Conservation (phyloP, 2,888 invertebrate genomes). For the Cantharis rufa region DNA sequence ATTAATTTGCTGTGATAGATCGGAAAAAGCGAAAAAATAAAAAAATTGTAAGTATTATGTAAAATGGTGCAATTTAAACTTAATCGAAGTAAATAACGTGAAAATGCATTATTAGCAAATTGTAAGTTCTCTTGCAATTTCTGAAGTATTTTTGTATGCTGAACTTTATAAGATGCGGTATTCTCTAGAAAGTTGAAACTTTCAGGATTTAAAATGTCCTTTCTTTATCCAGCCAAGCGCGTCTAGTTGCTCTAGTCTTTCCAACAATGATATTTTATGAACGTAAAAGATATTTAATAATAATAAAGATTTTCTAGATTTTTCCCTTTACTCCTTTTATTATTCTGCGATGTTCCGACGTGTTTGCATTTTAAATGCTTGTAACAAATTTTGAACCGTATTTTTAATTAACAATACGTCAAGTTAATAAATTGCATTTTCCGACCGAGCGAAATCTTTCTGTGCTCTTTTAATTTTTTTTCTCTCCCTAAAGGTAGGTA, state of each 20-base stretch:
- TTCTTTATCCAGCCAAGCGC: constrained; percentile 16
- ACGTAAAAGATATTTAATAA: constrained; percentile 14
- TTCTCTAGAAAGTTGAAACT: constrained; percentile 1
- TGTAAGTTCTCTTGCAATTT: neutral
- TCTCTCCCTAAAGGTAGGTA: neutral
- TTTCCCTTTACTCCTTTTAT: constrained; percentile 12
- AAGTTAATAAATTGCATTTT: neutral
- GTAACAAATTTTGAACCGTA: neutral
- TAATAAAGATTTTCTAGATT: constrained; percentile 13
- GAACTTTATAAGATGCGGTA: neutral
- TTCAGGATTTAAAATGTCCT: constrained; percentile 14
- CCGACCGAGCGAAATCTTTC: neutral
- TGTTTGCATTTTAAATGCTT: constrained; percentile 3
- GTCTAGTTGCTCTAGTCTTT: constrained; percentile 20
- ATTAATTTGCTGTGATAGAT: neutral
- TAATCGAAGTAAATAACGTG: neutral
- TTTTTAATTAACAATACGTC: neutral
- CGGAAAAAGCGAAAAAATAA: neutral
- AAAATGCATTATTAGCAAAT: neutral
- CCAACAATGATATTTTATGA: constrained; percentile 16
- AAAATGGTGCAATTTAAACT: neutral
- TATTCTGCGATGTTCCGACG: constrained; percentile 5
- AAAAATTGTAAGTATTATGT: neutral
- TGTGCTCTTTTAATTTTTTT: neutral
- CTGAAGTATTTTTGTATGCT: neutral